Conservation (phyloP, 2,888 invertebrate species). For the Aphodius sticticus region DNA sequence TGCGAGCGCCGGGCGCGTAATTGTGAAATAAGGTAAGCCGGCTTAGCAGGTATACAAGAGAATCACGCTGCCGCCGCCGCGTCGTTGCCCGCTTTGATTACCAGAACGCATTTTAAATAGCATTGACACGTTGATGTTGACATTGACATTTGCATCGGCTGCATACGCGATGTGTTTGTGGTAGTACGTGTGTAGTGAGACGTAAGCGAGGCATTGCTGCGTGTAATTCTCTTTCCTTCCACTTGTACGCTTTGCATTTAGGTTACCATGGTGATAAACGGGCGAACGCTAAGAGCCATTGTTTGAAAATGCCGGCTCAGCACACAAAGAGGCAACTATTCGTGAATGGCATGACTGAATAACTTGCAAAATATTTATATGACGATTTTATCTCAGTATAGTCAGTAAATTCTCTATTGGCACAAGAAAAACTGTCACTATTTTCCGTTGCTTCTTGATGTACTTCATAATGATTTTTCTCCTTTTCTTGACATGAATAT, state of each 20-base stretch:
- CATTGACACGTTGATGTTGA: constrained; percentile 12
- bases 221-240: not conserved
- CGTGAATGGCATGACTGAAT: not conserved
- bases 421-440: too few species aligned
- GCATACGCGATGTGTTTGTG: constrained; percentile 5
- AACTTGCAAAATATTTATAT: too few species aligned
- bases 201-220: not conserved
- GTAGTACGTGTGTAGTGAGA: not conserved
- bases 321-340: not conserved
- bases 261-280: not conserved
- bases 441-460: too few species aligned
- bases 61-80: not conserved
- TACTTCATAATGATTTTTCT: too few species aligned
- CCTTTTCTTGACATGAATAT: too few species aligned
- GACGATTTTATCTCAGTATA: too few species aligned
- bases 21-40: constrained; percentile 20
- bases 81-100: not conserved
- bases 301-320: not conserved
- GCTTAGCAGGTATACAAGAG: constrained; percentile 14
- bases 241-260: not conserved
- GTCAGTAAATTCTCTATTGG: too few species aligned
- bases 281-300: not conserved
- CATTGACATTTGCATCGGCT: constrained; percentile 24
- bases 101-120: constrained; percentile 15
- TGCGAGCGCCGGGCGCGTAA: not conserved